These are phyloP conservation scores for Clepsis dumicolana DNA, from an alignment of 2,888 invertebrate species.

Conservation along the genomic window DNA sequence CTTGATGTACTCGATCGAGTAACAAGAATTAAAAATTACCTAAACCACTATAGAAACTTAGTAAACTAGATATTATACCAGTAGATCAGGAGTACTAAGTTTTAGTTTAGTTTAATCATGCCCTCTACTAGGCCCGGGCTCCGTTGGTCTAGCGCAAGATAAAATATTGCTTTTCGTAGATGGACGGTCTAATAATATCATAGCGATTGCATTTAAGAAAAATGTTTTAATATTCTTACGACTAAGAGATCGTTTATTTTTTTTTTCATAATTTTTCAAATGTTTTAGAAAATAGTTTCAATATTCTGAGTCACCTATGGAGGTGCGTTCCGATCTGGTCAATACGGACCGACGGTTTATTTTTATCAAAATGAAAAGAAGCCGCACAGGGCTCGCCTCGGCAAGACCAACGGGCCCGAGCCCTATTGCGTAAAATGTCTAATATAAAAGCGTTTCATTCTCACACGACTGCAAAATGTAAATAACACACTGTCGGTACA, in stretches of 20 bases:
- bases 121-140: conserved; percentile 64
- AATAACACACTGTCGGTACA: conserved; percentile 63
- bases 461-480: conserved; percentile 67
- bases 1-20: conserved; percentile 58
- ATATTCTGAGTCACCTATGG: conserved; percentile 7
- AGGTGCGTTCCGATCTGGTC: background rate
- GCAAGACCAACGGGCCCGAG: conserved; percentile 63
- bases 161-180: conserved; percentile 50
- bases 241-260: conserved; percentile 58
- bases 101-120: conserved; percentile 63
- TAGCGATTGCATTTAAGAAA: conserved; percentile 38
- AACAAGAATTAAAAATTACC: conserved; percentile 71
- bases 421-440: conserved; percentile 63
- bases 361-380: conserved; percentile 5
- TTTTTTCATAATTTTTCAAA: conserved; percentile 28
- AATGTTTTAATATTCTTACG: conserved; percentile 55
- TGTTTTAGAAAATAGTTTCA: conserved; percentile 21
- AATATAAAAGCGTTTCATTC: conserved; percentile 79
- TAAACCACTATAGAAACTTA: conserved; percentile 76
- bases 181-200: conserved; percentile 70
- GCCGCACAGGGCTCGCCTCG: conserved; percentile 5
- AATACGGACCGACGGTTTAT: background rate
- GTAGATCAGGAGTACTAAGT: conserved; percentile 76
- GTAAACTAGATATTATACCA: conserved; percentile 79
- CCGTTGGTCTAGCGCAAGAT: conserved; percentile 59